Evolutionary conservation across 2,113 vertebrate genomes (phyloP).

Genomic region (Psettodes erumei): DNA sequence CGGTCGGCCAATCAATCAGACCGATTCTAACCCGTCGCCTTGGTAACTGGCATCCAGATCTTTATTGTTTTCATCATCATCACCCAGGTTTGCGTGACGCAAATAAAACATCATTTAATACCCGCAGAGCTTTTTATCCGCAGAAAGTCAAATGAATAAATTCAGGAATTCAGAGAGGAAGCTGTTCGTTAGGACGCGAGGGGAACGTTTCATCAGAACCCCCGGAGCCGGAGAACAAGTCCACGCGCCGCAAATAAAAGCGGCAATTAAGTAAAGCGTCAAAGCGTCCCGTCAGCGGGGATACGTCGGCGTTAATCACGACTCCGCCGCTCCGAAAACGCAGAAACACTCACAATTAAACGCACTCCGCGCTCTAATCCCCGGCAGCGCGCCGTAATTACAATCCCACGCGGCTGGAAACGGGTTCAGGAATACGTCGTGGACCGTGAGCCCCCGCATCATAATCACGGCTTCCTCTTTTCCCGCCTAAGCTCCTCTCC

Average conservation of each 20-base stretch:
- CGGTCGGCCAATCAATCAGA: no score
- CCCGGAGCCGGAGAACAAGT: neutral
- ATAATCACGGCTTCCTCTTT: conserved; percentile 76
- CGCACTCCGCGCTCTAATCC: conserved; percentile 78
- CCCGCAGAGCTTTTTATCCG: no score
- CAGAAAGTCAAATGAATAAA: no score
- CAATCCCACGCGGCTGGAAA: conserved; percentile 72
- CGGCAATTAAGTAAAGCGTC: conserved; percentile 80
- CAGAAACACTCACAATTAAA: conserved; percentile 81
- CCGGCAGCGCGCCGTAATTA: conserved; percentile 71
- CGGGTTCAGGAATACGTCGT: conserved; percentile 79
- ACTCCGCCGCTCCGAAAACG: conserved; percentile 62
- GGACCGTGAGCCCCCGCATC: conserved; percentile 73
- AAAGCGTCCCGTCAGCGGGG: conserved; percentile 69
- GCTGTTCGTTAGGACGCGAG: neutral
- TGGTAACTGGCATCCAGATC: no score
- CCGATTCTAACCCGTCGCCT: no score
- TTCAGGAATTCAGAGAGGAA: neutral
- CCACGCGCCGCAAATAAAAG: conserved; percentile 64
- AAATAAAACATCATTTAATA: no score
- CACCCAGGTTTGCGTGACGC: no score
- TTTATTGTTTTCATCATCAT: no score
- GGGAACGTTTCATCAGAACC: conserved; percentile 16
- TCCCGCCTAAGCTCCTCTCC: conserved; percentile 72
- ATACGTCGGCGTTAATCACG: conserved; percentile 74